These are phyloP conservation scores for Sialia sialis DNA, from an alignment of 2,113 vertebrate species.

Conservation along the genomic window DNA sequence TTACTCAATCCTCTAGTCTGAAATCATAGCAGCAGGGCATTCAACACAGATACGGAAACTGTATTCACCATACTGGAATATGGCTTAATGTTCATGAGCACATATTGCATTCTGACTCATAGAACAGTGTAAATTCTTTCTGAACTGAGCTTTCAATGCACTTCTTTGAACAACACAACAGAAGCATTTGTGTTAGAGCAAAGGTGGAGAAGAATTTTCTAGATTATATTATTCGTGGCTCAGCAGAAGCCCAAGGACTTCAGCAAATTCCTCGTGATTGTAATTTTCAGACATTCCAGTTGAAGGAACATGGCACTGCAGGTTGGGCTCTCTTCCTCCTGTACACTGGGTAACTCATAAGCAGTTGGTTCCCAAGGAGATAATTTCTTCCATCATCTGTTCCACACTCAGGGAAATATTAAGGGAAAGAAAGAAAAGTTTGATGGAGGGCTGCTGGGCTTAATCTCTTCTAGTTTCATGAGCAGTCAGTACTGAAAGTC, in stretches of 20 bases:
- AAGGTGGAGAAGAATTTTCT: not conserved
- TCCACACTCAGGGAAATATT: not conserved
- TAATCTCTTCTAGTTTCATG: not conserved
- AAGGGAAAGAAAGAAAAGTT: not conserved
- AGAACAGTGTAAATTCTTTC: not conserved
- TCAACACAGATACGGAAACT: not conserved
- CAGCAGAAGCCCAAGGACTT: not conserved
- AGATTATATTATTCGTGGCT: not conserved
- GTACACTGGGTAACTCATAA: not conserved
- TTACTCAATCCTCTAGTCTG: not conserved
- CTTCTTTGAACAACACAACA: not conserved
- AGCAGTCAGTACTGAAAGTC: not conserved
- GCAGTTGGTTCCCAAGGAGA: not conserved
- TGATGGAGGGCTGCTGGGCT: not conserved
- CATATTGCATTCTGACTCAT: not conserved
- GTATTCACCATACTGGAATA: not conserved
- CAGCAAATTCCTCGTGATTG: not conserved
- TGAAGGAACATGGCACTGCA: not conserved
- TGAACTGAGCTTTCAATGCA: not conserved
- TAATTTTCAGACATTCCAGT: not conserved
- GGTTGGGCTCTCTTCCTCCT: not conserved
- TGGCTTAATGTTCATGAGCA: not conserved
- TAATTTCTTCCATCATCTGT: not conserved
- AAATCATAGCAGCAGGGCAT: not conserved
- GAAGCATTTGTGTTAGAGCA: not conserved